These are phyloP conservation scores for Nasonia longicornis DNA, from an alignment of 1,140 invertebrate species.

Conservation along the genomic window DNA sequence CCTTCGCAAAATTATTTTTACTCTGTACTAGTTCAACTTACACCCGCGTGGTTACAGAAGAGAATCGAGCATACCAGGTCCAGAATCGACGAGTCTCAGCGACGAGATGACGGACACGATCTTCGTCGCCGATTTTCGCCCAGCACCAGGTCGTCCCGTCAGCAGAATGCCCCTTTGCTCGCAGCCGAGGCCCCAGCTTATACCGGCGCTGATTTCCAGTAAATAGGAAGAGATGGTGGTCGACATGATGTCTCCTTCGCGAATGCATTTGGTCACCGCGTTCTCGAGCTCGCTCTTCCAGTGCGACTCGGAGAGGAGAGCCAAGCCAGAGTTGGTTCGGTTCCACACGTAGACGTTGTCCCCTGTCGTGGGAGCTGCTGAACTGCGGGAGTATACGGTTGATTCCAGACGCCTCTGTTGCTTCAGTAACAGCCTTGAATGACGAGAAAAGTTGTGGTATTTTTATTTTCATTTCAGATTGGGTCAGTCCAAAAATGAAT, in stretches of 20 bases:
- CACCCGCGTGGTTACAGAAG: not conserved
- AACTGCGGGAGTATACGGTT: constrained; percentile 53
- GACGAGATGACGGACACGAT: constrained; percentile 81
- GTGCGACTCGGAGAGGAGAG: constrained; percentile 53
- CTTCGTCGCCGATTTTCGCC: constrained; percentile 80
- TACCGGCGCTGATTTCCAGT: constrained; percentile 56
- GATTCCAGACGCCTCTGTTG: constrained; percentile 57
- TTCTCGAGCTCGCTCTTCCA: constrained; percentile 63
- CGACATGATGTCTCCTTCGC: constrained; percentile 62
- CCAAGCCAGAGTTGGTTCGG: constrained; percentile 49
- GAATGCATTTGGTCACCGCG: constrained; percentile 56
- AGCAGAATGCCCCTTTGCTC: constrained; percentile 73
- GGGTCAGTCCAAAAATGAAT: not conserved
- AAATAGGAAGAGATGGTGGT: constrained; percentile 59
- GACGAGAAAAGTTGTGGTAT: not conserved
- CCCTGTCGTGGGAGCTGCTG: constrained; percentile 29
- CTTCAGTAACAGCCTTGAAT: constrained; percentile 54
- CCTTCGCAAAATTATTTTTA: constrained; percentile 45
- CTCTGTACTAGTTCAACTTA: not conserved
- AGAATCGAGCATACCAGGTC: constrained; percentile 54
- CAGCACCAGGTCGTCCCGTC: constrained; percentile 81
- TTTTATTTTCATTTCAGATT: not conserved
- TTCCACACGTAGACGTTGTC: constrained; percentile 62
- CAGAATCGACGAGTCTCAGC: constrained; percentile 73
- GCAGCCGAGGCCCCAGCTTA: constrained; percentile 62